Percentiles rank a stretch among this genome's conserved stretches.
phyloP scores from a whole-genome alignment of 2,888 invertebrate species.

The Steinernema scapterisci region DNA sequence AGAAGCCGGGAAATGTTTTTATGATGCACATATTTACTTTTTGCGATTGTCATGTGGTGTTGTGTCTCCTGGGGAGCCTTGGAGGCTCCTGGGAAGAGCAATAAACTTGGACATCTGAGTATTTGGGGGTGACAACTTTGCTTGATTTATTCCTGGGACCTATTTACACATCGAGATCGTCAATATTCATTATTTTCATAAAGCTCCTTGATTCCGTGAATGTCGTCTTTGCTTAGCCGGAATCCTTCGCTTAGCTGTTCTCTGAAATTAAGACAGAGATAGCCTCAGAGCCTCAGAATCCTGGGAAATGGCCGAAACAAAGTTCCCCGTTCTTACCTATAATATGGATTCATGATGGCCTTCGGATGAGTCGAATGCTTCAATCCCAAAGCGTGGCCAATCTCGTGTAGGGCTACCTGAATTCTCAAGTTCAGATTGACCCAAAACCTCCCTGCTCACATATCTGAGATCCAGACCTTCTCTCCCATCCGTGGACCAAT shows the following conservation, averaged over 20 bases:
- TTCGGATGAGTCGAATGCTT: slow-evolving; percentile 52
- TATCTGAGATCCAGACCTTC: slow-evolving; percentile 38
- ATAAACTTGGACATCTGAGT: no score
- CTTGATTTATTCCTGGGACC: not conserved
- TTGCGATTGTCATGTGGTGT: no score
- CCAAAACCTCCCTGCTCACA: no score
- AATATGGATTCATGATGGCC: slow-evolving; percentile 64
- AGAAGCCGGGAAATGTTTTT: no score
- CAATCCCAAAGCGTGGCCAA: slow-evolving; percentile 64
- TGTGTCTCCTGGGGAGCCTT: no score
- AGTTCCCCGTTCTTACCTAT: slow-evolving; percentile 44
- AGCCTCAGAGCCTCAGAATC: not conserved
- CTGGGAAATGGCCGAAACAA: not conserved
- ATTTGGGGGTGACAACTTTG: no score
- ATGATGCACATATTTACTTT: no score
- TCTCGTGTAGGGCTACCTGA: slow-evolving; percentile 63
- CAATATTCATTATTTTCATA: slow-evolving; percentile 33
- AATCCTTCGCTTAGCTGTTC: slow-evolving; percentile 38
- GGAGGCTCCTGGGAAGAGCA: no score
- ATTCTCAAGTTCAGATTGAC: slow-evolving; percentile 34
- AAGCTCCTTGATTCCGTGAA: slow-evolving; percentile 40
- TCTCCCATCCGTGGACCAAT: slow-evolving; percentile 42
- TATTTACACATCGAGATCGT: slow-evolving; percentile 2
- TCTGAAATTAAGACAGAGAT: not conserved
- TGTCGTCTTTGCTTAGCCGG: slow-evolving; percentile 40